Evolutionary conservation across 2,113 vertebrate genomes (phyloP).

Genomic region (Amblyornis subalaris): DNA sequence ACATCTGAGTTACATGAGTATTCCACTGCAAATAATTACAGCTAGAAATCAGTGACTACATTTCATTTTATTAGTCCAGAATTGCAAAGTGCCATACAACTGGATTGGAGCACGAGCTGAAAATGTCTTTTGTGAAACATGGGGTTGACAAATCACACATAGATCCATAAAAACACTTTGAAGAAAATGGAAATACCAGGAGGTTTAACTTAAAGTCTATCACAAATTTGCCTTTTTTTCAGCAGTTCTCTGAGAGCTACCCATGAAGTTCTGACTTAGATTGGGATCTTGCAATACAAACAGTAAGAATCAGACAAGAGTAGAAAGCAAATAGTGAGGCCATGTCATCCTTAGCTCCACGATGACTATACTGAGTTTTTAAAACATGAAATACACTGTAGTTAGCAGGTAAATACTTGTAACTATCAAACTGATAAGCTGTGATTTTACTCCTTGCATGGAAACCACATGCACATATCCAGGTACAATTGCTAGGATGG

Average conservation of each 20-base stretch:
- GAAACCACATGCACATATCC: rapidly evolving
- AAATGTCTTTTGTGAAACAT: not conserved
- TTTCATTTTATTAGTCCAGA: not conserved
- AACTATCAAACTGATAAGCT: not conserved
- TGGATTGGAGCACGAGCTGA: not conserved
- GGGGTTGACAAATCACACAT: not conserved
- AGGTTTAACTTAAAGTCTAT: not conserved
- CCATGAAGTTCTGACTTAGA: not conserved
- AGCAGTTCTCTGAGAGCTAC: not conserved
- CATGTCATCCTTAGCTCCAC: not conserved
- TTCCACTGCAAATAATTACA: not conserved
- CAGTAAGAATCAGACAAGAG: no score
- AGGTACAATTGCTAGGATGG: not conserved
- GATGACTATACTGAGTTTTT: not conserved
- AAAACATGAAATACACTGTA: not conserved
- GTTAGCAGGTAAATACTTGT: not conserved
- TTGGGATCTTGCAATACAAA: not conserved
- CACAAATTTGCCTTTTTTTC: not conserved
- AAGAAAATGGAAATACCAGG: not conserved
- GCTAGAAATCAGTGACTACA: not conserved
- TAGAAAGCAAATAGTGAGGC: not conserved
- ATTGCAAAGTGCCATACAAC: not conserved
- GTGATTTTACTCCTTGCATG: not conserved
- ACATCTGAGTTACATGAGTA: no score
- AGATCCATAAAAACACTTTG: not conserved